A percentile compares a stretch with the other conserved stretches of the same genome.
These are phyloP conservation scores for Salvelinus fontinalis DNA, from an alignment of 2,113 vertebrate species.

Conservation along the genomic window DNA sequence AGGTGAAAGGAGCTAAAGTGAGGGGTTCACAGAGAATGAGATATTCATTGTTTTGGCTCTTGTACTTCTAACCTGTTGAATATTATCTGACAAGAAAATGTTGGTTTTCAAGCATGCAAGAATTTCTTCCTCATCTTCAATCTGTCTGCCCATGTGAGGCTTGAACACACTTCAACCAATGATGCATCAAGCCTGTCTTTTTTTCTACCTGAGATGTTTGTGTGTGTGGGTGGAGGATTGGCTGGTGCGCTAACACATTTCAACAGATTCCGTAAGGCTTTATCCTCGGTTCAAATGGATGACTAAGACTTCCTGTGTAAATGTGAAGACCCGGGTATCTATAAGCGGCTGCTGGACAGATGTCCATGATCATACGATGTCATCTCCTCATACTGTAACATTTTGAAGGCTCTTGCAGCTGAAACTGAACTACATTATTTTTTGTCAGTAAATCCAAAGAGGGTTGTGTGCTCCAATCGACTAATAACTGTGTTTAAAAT, in stretches of 20 bases:
- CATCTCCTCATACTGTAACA: too few species aligned
- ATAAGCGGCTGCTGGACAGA: conserved; percentile 7
- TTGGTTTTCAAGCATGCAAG: background rate
- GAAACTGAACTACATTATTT: too few species aligned
- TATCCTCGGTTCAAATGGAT: conserved; percentile 26
- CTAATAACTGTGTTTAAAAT: too few species aligned
- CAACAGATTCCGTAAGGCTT: conserved; percentile 21
- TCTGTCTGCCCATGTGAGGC: background rate
- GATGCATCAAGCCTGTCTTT: conserved; percentile 16
- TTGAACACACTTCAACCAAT: conserved; percentile 4
- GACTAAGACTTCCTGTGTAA: conserved; percentile 34
- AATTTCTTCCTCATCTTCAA: background rate
- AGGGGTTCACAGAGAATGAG: too few species aligned
- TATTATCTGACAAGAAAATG: too few species aligned
- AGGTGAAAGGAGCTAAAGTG: too few species aligned
- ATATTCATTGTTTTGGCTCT: too few species aligned
- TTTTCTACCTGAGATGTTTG: conserved; percentile 14
- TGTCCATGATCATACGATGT: too few species aligned
- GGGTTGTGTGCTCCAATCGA: too few species aligned
- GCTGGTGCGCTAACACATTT: conserved; percentile 14
- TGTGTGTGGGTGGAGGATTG: conserved; percentile 50
- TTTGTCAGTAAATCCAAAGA: too few species aligned
- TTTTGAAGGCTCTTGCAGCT: too few species aligned
- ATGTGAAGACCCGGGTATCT: conserved; percentile 14
- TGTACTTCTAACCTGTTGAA: too few species aligned